Conservation (phyloP, 1,140 invertebrate genomes). For the Conus betulinus region DNA sequence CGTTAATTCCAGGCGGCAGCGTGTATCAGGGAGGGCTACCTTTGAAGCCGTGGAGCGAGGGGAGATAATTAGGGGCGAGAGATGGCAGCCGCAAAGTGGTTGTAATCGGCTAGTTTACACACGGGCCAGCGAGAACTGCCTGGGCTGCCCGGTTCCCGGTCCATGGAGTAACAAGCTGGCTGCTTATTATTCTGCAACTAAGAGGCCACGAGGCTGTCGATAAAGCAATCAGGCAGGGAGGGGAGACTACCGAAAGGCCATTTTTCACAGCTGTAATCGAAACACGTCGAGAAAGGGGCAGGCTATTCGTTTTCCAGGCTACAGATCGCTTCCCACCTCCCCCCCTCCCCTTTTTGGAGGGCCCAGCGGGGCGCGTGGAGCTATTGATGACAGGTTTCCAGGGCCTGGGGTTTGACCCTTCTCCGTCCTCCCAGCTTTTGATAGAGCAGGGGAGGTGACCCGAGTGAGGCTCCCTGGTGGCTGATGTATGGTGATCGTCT, state of each 20-base stretch:
- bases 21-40: conserved; percentile 2
- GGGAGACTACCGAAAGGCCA: neutral
- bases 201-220: neutral
- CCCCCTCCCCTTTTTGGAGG: neutral
- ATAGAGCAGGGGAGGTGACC: conserved; percentile 14
- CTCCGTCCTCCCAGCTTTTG: neutral
- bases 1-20: neutral
- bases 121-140: conserved; percentile 13
- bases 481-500: neutral
- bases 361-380: neutral
- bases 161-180: neutral
- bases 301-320: neutral
- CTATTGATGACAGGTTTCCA: conserved; percentile 8
- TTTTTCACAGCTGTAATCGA: conserved; percentile 4
- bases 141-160: neutral
- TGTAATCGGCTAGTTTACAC: conserved; percentile 22
- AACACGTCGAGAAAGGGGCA: neutral
- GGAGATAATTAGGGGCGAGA: conserved; percentile 28
- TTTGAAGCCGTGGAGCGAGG: neutral
- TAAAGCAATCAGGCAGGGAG: conserved; percentile 13
- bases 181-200: conserved; percentile 19
- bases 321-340: neutral
- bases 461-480: neutral
- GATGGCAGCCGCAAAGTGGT: conserved; percentile 21
- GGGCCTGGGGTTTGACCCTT: conserved; percentile 8